Evolutionary conservation across 2,797 vertebrate species (phyloP).

Genomic region (Oreonectes daqikongensis): DNA sequence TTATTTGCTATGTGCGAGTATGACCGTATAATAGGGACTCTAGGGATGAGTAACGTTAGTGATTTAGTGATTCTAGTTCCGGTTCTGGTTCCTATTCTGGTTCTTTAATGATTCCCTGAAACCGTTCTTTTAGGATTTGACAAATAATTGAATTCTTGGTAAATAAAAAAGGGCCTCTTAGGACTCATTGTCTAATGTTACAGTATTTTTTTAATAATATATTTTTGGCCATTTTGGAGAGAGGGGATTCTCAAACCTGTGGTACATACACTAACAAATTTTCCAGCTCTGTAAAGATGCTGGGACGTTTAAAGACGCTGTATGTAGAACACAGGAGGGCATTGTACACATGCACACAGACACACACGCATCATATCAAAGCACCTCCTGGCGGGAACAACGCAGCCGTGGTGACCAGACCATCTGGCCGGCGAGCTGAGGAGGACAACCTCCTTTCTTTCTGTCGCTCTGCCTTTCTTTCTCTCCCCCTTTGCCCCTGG

Average conservation of each 20-base stretch:
- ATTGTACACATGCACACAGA: conserved; percentile 49
- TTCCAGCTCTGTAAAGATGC: background rate
- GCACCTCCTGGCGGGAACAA: conserved; percentile 68
- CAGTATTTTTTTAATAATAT: too few relatives aligned
- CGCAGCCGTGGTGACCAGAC: conserved; percentile 60
- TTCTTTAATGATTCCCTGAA: background rate
- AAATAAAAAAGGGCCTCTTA: too few relatives aligned
- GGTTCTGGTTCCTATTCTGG: background rate
- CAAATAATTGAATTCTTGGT: background rate
- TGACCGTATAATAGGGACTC: conserved; percentile 13
- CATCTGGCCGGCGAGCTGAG: conserved; percentile 71
- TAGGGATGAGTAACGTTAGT: background rate
- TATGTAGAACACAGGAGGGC: conserved; percentile 31
- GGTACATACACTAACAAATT: background rate
- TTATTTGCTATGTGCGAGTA: background rate
- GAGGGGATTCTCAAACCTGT: too few relatives aligned
- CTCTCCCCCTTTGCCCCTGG: conserved; percentile 30
- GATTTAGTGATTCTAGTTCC: background rate
- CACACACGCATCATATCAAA: conserved; percentile 66
- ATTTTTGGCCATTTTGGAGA: too few relatives aligned
- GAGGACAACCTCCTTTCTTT: conserved; percentile 46
- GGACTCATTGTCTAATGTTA: too few relatives aligned
- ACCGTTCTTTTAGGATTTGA: background rate
- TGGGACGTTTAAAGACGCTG: conserved; percentile 8
- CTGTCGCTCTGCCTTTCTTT: background rate